phyloP scores from a whole-genome alignment of 2,888 invertebrate genomes.

The Argyra leucocephala region DNA sequence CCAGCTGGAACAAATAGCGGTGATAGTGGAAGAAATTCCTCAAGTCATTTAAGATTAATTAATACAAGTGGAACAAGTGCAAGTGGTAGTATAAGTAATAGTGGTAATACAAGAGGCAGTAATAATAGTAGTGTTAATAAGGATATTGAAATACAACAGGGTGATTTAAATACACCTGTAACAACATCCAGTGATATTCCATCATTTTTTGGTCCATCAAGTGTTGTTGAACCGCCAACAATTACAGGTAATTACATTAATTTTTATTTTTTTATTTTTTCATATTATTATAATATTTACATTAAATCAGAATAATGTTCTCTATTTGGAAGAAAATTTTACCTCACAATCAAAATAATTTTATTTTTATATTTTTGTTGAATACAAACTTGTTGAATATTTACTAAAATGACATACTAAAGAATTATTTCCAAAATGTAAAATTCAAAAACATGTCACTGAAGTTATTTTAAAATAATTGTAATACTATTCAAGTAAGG shows the following conservation, averaged over 20 bases:
- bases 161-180: conserved; percentile 89
- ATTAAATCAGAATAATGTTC: no score
- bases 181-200: conserved; percentile 85
- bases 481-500: no score
- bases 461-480: no score
- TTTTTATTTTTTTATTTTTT: conserved; percentile 14
- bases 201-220: conserved; percentile 80
- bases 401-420: no score
- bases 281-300: neutral
- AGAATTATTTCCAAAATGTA: no score
- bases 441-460: no score
- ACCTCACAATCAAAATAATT: no score
- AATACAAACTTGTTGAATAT: no score
- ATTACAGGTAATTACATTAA: conserved; percentile 69
- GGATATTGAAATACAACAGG: conserved; percentile 48
- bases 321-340: no score
- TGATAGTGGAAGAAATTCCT: conserved; percentile 38
- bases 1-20: conserved; percentile 23
- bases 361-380: no score
- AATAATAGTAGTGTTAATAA: conserved; percentile 22
- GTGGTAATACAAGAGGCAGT: conserved; percentile 31
- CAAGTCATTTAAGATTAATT: conserved; percentile 40
- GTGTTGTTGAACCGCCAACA: conserved; percentile 79
- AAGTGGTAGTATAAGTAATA: conserved; percentile 22
- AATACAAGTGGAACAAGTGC: conserved; percentile 33